phyloP scores from a whole-genome alignment of 35 echinoderm and acorn worm genomes.

The Lytechinus pictus region DNA sequence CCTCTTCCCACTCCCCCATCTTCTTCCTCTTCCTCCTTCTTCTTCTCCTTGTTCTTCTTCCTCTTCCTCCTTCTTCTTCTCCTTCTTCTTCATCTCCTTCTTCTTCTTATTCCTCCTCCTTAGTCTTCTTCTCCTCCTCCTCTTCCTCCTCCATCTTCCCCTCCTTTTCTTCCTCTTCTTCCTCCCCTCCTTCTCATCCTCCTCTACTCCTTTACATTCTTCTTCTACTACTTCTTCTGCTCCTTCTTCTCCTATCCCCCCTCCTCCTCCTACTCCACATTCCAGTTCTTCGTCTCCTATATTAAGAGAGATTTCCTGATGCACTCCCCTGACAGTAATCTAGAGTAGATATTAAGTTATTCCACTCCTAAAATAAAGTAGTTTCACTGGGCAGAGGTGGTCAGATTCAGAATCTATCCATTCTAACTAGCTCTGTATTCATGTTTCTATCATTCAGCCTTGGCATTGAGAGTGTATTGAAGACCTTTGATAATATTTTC shows the following conservation, averaged over 20 bases:
- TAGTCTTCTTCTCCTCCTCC: background rate
- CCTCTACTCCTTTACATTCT: background rate
- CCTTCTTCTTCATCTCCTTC: background rate
- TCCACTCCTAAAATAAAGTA: background rate
- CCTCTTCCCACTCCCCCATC: background rate
- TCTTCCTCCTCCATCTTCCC: background rate
- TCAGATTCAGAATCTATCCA: too few relatives aligned
- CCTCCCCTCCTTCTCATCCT: background rate
- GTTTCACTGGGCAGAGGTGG: too few relatives aligned
- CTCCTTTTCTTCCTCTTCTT: background rate
- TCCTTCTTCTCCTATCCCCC: background rate
- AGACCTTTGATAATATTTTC: background rate
- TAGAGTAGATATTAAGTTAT: background rate
- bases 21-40: background rate
- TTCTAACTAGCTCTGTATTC: too few relatives aligned
- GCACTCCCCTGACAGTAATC: background rate
- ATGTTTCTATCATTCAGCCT: background rate
- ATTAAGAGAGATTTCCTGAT: too few relatives aligned
- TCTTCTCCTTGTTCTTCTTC: background rate
- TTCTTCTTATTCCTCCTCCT: background rate
- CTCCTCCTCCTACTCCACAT: too few relatives aligned
- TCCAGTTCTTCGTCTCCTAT: too few relatives aligned
- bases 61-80: background rate
- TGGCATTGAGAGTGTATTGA: background rate
- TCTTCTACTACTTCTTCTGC: background rate